Percentiles rank a stretch among this genome's conserved stretches.
These are phyloP conservation scores for Agelastica alni DNA, from an alignment of 2,888 invertebrate species.

Conservation along the genomic window DNA sequence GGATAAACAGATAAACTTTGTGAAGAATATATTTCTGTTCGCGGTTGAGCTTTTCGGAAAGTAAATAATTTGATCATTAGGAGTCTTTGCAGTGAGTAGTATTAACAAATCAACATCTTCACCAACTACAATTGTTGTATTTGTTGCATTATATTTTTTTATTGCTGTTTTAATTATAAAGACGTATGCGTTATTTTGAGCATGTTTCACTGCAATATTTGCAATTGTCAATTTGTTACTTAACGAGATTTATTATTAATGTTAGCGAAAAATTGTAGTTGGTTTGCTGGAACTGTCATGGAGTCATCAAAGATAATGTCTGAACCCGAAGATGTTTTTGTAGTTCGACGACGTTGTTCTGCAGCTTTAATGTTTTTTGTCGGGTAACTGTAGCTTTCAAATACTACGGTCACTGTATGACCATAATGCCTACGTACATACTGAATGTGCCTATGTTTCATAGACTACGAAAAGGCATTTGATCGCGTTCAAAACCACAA, in stretches of 20 bases:
- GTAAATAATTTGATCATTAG: slow-evolving; percentile 10
- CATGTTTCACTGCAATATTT: slow-evolving; percentile 6
- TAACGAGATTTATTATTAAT: too few relatives aligned
- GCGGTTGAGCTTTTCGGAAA: not conserved
- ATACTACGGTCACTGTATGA: not conserved
- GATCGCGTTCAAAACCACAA: too few relatives aligned
- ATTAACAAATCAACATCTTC: slow-evolving; percentile 11
- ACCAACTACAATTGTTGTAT: slow-evolving; percentile 12
- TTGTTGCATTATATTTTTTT: not conserved
- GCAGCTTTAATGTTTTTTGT: not conserved
- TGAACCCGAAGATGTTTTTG: not conserved
- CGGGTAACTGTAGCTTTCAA: not conserved
- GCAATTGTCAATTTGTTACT: not conserved
- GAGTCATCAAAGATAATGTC: not conserved
- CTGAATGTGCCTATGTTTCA: not conserved
- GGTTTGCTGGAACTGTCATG: not conserved
- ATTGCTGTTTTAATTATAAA: slow-evolving; percentile 11
- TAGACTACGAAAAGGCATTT: too few relatives aligned
- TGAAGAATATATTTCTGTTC: slow-evolving; percentile 10
- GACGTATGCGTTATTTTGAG: slow-evolving; percentile 7
- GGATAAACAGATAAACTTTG: too few relatives aligned
- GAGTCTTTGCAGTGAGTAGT: slow-evolving; percentile 13
- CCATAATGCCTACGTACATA: not conserved
- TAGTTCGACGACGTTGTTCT: too few relatives aligned
- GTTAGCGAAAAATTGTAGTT: too few relatives aligned